Base-by-base conservation (phyloP, 2,888 invertebrate species). In the Tillus elongatus region DNA sequence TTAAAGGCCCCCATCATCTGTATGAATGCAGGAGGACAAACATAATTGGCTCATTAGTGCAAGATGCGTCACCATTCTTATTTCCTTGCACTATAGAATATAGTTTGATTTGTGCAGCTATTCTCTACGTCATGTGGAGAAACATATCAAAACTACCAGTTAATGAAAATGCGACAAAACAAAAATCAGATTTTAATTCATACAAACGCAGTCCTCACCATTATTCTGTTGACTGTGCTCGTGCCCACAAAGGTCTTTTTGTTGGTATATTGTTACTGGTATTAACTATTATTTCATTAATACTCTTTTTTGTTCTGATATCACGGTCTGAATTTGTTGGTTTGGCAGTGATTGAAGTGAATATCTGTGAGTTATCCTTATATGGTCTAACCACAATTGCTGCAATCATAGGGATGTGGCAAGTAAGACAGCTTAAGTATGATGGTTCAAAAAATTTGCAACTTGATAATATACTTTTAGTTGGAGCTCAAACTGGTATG, bases 81-180 rank as follows among this genome's bases (percentile, higher is more conserved):
- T 95, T 92, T 54, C 95, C 96, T 0, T 95, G 93, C 42, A 81
- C 81, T 34, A 93, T 96, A 47, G 95, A 96, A 67, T 96, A 96
- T 67, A 92, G 92, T 33, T 71, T 96, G 37, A 95, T 96, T 43
- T 95, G 95, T 55, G 95, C 95, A 0, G 95, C 93, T 16, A 87
- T 96, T 44, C 71, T 96, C 33, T 96, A 93, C 64, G 91, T 95
- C 12, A 93, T 96, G 87, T 96, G 95, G 91, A 86, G 85, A 53
- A 86, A 87, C 59, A 88, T 88, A 46, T 77, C 79, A 0, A 80
- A 79, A 53, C 69, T 75, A 41, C 75, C 78, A 27, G 49, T 54
- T 3, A 37, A 43, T 3, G 52, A 50, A 15, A 37, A 36, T 10
- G 45, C 47, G 2, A 44, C 55, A 1, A 58, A 56, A 40, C 29